A percentile compares a stretch with the other conserved stretches of the same genome.
Evolutionary conservation across 2,888 invertebrate species (phyloP).

Genomic region (Odontocerum albicorne): DNA sequence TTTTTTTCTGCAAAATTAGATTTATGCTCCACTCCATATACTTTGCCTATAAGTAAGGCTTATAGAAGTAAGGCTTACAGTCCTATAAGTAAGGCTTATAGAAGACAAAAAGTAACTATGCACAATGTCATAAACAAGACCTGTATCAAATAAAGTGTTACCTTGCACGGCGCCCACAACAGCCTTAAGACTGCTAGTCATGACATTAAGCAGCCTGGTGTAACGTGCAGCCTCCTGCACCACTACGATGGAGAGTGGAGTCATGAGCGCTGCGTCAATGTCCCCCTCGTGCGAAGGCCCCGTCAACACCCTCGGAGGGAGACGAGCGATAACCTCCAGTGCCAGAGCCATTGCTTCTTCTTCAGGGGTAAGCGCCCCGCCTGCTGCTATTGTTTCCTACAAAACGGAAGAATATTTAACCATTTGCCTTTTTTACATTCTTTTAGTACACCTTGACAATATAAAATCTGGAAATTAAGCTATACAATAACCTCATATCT

Average conservation of each 20-base stretch:
- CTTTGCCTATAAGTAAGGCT: no score
- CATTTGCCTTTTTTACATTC: no score
- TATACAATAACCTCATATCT: no score
- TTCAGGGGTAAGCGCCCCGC: conserved; percentile 71
- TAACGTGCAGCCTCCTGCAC: conserved; percentile 85
- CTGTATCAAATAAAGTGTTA: conserved; percentile 39
- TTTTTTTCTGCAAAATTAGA: no score
- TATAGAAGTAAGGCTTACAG: no score
- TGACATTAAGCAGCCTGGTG: conserved; percentile 72
- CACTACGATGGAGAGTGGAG: conserved; percentile 91
- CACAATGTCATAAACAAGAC: neutral
- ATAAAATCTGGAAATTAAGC: no score
- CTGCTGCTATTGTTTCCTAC: conserved; percentile 64
- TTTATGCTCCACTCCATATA: no score
- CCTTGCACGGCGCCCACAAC: conserved; percentile 89
- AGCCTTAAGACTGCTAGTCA: conserved; percentile 73
- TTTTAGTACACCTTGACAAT: no score
- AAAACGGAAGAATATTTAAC: neutral
- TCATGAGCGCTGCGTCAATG: conserved; percentile 79
- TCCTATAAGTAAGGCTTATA: no score
- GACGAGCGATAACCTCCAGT: conserved; percentile 72
- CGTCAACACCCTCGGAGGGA: conserved; percentile 70
- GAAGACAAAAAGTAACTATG: no score
- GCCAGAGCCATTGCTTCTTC: conserved; percentile 79
- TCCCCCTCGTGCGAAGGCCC: conserved; percentile 65